Evolutionary conservation across 2,113 vertebrate species (phyloP), one percentile per base, ranked within the genome.

Genomic region (Coptodon rendalli): DNA sequence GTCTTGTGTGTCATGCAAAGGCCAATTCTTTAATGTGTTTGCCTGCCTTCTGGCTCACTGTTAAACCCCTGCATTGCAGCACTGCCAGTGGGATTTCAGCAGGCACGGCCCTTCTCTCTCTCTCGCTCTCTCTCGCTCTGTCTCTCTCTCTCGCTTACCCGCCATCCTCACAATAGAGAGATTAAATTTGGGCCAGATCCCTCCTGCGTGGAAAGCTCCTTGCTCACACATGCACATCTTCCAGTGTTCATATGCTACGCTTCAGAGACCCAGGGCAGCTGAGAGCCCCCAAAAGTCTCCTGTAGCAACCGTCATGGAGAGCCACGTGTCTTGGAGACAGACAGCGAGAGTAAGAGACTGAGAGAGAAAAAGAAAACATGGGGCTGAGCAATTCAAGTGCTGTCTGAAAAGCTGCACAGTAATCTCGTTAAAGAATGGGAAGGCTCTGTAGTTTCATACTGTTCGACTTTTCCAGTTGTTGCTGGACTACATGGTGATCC

Each of bases 41-140:
- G 86, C 86, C 90, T 92, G 82, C 92, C 91, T 93, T 86, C 88
- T 86, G 78, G 92, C 91, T 95, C 94, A 78, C 90, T 89, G 91
- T 95, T 96, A 96, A 96, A 96, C 95, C 96, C 93, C 95, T 96
- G 96, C 96, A 96, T 95, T 96, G 96, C 96, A 95, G 95, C 92
- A 95, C 93, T 94, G 96, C 91, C 92, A 94, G 91, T 94, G 93
- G 93, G 90, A 93, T 94, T 95, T 92, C 87, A 93, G 92, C 81
- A 90, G 93, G 90, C 92, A 82, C 88, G 27, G 87, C 89, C 92
- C 91, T 89, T 89, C 92, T 85, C 89, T 81, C 79, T 84, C 36
- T 36, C 17, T 22, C 68, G 11, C 52, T 27, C 63, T 48, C 24
- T 86, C 87, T 83, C 87, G 81, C 93, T 80, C 91, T 90, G 89